Base-by-base conservation (phyloP, 2,797 vertebrate species). In the Rhinichthys osculus region DNA sequence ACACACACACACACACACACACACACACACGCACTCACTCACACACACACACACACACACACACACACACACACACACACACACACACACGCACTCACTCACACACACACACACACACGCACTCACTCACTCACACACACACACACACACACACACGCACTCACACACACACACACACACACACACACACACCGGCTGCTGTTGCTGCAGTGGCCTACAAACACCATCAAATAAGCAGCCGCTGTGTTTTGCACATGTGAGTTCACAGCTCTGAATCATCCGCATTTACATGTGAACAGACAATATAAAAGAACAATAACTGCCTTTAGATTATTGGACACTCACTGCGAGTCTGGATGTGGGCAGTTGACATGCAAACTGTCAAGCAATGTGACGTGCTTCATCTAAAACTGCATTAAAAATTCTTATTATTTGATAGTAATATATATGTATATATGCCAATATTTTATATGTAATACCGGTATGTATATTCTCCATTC, bases 241-340 rank as follows among this genome's bases (percentile, higher is more conserved):
- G n/a, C 59, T 40, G 74, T 78, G 35, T 59, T 13, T 33, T 44
- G 33, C 81, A 83, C 69, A 83, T 82, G 86, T 27, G 83, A 70
- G 67, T 72, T 72, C 76, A 57, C 80, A 72, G 66, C 66, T 81
- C 44, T 81, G 42, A 69, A 81, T 69, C 78, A 35, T 23, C 47
- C 21, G 0, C 52, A 59, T 74, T 64, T 62, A 62, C 81, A 73
- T 72, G 5, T 42, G 19, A 54, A 74, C 16, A 62, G 7, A 82
- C 69, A 44, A 44, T 50, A 70, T 69, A 70, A 23, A 54, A 38
- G 21, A 70, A 47, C 64, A 70, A 35, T 70, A 69, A 11, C 21
- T 59, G 54, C 6, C 21, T 62, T 78, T 21, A 47, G 9, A 64
- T 30, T 17, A 40, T 27, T 30, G n/a, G 44, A 14, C 44, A 27